phyloP scores from a whole-genome alignment of 37 sponge, comb jelly and placozoan species.

The Crambe crambe region DNA sequence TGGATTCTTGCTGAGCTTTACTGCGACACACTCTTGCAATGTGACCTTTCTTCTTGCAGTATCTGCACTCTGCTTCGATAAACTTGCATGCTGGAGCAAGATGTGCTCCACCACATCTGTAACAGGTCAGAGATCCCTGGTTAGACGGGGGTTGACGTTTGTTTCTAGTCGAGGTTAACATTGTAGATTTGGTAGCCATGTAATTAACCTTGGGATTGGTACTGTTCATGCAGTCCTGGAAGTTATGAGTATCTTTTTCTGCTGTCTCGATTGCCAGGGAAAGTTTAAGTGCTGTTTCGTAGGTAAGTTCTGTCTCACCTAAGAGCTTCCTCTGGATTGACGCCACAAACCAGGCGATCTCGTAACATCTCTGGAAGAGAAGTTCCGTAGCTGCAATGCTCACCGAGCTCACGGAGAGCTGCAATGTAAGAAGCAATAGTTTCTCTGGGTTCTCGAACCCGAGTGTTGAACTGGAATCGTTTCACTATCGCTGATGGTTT shows the following conservation, averaged over 20 bases:
- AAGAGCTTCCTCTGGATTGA: not conserved
- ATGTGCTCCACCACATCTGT: conserved; percentile 21
- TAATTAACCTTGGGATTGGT: not conserved
- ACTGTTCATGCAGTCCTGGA: not conserved
- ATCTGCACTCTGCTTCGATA: conserved; percentile 4
- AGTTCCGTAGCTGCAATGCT: not conserved
- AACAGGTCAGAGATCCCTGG: not conserved
- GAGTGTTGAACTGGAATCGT: not conserved
- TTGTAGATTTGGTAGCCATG: too few relatives aligned
- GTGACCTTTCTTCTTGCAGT: conserved; percentile 31
- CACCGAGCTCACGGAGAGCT: not conserved
- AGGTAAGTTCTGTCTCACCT: not conserved
- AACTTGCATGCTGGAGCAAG: conserved; percentile 9
- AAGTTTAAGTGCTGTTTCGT: not conserved
- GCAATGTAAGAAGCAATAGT: not conserved
- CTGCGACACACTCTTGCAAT: conserved; percentile 20
- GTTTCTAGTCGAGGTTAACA: too few relatives aligned
- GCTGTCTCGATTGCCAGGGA: not conserved
- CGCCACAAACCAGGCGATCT: not conserved
- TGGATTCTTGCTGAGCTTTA: not conserved
- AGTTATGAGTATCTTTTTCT: not conserved
- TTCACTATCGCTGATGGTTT: not conserved
- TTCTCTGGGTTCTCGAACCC: not conserved
- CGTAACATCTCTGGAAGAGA: not conserved
- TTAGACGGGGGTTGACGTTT: not conserved